Percentiles rank a stretch among this genome's conserved stretches.
These are phyloP conservation scores for Anarsia innoxiella DNA, from an alignment of 2,888 invertebrate species.

Conservation along the genomic window DNA sequence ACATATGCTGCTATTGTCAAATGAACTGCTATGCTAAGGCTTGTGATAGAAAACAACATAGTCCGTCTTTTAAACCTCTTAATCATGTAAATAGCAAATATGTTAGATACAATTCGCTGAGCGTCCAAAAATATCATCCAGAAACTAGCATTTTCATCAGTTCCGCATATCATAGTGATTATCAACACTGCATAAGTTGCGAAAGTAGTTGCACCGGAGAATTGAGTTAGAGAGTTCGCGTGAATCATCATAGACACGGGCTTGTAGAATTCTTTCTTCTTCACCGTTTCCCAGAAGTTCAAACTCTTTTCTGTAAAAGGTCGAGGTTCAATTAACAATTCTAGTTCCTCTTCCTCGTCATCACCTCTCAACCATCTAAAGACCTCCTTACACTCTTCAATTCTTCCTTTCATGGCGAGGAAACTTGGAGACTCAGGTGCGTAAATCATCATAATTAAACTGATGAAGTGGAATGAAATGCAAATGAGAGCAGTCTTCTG, in stretches of 20 bases:
- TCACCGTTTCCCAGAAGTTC: conserved; percentile 26
- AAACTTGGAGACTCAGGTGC: conserved; percentile 79
- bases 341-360: conserved; percentile 50
- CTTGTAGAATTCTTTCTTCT: conserved; percentile 67
- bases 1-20: conserved; percentile 62
- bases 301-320: conserved; percentile 24
- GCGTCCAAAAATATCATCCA: conserved; percentile 79
- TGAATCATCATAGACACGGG: conserved; percentile 75
- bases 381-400: conserved; percentile 68
- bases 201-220: conserved; percentile 79
- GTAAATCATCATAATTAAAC: conserved; percentile 49
- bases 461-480: conserved; percentile 50
- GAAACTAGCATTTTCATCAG: conserved; percentile 73
- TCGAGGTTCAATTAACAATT: conserved; percentile 44
- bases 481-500: conserved; percentile 66
- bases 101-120: conserved; percentile 74
- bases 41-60: conserved; percentile 74
- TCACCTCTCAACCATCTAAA: conserved; percentile 75
- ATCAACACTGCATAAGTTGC: conserved; percentile 79
- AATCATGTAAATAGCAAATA: conserved; percentile 74
- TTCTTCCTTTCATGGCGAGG: conserved; percentile 71
- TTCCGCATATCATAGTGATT: conserved; percentile 71
- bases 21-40: conserved; percentile 73
- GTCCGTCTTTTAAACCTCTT: conserved; percentile 75
- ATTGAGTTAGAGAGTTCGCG: conserved; percentile 77